Conservation (phyloP, 2,888 invertebrate genomes). For the Craniophora ligustri region DNA sequence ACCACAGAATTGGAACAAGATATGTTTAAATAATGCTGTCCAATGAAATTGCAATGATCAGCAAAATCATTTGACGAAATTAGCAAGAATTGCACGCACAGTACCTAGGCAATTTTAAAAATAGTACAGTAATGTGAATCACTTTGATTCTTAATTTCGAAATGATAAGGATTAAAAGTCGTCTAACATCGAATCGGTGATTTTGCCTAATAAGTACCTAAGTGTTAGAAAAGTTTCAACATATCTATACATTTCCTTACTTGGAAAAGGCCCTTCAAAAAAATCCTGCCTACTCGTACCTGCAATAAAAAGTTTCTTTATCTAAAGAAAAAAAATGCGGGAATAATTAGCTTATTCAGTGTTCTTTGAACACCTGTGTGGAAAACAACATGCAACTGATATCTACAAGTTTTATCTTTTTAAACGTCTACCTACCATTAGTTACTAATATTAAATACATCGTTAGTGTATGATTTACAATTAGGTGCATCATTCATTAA, state of each 20-base stretch:
- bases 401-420: conserved; percentile 31
- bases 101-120: background rate
- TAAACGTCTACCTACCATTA: conserved; percentile 15
- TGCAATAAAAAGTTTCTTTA: too few relatives aligned
- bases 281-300: too few relatives aligned
- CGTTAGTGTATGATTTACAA: conserved; percentile 23
- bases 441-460: conserved; percentile 24
- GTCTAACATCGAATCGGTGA: too few relatives aligned
- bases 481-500: conserved; percentile 31
- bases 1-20: conserved; percentile 32
- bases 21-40: conserved; percentile 16
- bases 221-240: too few relatives aligned
- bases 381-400: conserved; percentile 11
- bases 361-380: conserved; percentile 22
- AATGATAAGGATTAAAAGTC: too few relatives aligned
- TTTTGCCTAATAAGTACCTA: too few relatives aligned
- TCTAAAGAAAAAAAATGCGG: conserved; percentile 1
- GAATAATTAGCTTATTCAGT: background rate
- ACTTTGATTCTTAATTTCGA: too few relatives aligned
- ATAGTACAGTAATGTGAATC: too few relatives aligned
- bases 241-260: too few relatives aligned
- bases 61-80: background rate
- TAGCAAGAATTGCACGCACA: background rate
- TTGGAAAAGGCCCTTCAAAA: too few relatives aligned
- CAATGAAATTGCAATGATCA: conserved; percentile 13